A percentile compares a stretch with the other conserved stretches of the same genome.
Conservation (phyloP, 2,797 vertebrate species). For the Protonibea diacanthus region DNA sequence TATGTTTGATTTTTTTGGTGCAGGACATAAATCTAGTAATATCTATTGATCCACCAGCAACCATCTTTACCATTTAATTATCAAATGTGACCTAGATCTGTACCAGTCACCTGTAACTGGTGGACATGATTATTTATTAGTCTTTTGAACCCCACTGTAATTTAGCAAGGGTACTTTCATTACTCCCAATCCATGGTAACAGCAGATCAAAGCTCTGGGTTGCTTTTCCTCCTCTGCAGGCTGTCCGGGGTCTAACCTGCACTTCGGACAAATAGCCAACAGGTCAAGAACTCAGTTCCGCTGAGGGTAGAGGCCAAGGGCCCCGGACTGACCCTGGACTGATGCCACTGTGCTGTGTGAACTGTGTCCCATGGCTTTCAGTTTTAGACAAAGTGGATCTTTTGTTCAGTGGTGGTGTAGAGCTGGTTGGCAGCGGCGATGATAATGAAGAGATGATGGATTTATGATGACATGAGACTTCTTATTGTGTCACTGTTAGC, state of each 20-base stretch:
- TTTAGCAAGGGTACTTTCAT: slow-evolving; percentile 76
- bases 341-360: slow-evolving; percentile 53
- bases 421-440: background rate
- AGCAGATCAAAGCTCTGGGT: slow-evolving; percentile 80
- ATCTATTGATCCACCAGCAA: slow-evolving; percentile 1
- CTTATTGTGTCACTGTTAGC: slow-evolving; percentile 1
- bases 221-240: slow-evolving; percentile 71
- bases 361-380: slow-evolving; percentile 23
- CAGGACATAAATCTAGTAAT: background rate
- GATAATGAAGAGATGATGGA: slow-evolving; percentile 24
- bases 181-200: slow-evolving; percentile 70
- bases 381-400: slow-evolving; percentile 35
- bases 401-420: slow-evolving; percentile 3
- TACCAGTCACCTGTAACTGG: slow-evolving; percentile 51
- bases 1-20: background rate
- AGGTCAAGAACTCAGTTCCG: slow-evolving; percentile 84
- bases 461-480: slow-evolving; percentile 17
- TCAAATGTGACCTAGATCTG: slow-evolving; percentile 50
- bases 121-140: slow-evolving; percentile 68
- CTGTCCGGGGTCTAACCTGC: slow-evolving; percentile 70
- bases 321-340: slow-evolving; percentile 65
- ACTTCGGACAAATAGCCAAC: slow-evolving; percentile 80
- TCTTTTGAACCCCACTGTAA: slow-evolving; percentile 80
- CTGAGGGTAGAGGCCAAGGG: slow-evolving; percentile 71
- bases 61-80: slow-evolving; percentile 42